Evolutionary conservation across 2,888 invertebrate species (phyloP).

Genomic region (Drosophila austrosaltans): DNA sequence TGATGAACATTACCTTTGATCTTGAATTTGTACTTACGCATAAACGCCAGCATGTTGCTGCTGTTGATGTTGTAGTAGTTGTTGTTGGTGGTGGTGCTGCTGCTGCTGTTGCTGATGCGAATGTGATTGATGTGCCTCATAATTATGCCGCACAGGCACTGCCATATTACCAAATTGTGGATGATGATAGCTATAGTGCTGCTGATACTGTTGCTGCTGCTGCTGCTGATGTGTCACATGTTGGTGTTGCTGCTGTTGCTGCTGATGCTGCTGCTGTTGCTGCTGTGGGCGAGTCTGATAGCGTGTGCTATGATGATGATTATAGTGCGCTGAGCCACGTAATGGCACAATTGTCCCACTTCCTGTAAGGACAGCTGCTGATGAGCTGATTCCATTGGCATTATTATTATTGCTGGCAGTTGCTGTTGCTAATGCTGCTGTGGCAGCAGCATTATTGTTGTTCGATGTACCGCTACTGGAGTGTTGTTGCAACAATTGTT

Average conservation of each 20-base stretch:
- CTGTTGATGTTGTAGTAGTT: conserved; percentile 38
- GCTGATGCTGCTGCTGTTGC: conserved; percentile 50
- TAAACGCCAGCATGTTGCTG: conserved; percentile 66
- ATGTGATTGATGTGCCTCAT: conserved; percentile 59
- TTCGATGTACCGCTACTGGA: conserved; percentile 56
- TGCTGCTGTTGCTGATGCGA: conserved; percentile 53
- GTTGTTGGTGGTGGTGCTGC: conserved; percentile 40
- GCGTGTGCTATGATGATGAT: conserved; percentile 54
- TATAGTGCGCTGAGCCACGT: conserved; percentile 58
- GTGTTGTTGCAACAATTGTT: conserved; percentile 38
- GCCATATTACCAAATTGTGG: conserved; percentile 83
- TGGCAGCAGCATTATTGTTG: conserved; percentile 52
- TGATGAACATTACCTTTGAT: not conserved
- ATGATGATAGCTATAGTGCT: conserved; percentile 80
- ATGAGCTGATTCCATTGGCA: conserved; percentile 61
- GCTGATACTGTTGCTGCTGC: conserved; percentile 52
- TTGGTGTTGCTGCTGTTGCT: conserved; percentile 46
- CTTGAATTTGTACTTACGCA: conserved; percentile 53
- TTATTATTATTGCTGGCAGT: conserved; percentile 69
- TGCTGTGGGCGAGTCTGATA: conserved; percentile 49
- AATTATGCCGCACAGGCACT: conserved; percentile 77
- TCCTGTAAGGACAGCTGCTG: conserved; percentile 70
- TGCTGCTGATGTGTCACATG: conserved; percentile 27
- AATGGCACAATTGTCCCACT: conserved; percentile 67
- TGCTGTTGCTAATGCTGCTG: conserved; percentile 44